Evolutionary conservation across 2,888 invertebrate species (phyloP).

Genomic region (Orchesellides sinensis): DNA sequence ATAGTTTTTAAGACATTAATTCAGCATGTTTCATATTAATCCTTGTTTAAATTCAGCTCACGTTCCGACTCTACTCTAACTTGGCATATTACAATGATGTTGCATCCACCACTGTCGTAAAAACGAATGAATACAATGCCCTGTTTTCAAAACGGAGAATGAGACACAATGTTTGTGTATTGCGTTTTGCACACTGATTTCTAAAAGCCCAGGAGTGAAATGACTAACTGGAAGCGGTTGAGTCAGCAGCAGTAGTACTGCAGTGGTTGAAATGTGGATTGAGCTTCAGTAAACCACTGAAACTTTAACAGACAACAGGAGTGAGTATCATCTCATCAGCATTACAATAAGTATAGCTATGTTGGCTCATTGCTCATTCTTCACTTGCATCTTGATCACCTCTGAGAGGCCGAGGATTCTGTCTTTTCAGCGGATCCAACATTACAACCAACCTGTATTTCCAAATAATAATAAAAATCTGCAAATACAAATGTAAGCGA

Average conservation of each 20-base stretch:
- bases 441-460: no score
- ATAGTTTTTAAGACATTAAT: conserved; percentile 54
- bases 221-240: conserved; percentile 18
- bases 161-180: neutral
- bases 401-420: neutral
- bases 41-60: conserved; percentile 55
- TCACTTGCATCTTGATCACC: conserved; percentile 6
- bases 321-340: neutral
- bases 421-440: no score
- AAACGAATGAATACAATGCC: conserved; percentile 36
- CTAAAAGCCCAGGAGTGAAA: conserved; percentile 11
- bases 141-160: neutral
- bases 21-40: conserved; percentile 59
- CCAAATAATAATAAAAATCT: no score
- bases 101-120: conserved; percentile 53
- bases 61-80: conserved; percentile 33
- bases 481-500: no score
- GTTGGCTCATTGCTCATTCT: neutral
- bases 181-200: conserved; percentile 19
- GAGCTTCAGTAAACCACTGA: neutral
- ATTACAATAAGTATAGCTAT: neutral
- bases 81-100: conserved; percentile 46
- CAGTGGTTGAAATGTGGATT: neutral
- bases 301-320: neutral
- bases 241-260: no score